Conservation (phyloP, 1,140 invertebrate genomes). For the Ooceraea biroi region DNA sequence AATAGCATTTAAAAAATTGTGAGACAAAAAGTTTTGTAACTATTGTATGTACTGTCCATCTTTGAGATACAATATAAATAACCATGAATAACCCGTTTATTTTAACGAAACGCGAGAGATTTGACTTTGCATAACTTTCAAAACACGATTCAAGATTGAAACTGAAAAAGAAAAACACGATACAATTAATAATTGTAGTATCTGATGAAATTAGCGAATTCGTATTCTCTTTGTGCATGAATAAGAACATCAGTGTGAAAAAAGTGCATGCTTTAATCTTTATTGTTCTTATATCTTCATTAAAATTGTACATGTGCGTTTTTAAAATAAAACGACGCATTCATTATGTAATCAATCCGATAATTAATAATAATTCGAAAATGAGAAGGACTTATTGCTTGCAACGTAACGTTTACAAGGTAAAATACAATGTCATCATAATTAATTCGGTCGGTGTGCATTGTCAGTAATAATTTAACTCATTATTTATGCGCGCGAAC, state of each 20-base stretch:
- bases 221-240: background rate
- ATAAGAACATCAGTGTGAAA: background rate
- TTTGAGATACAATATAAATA: background rate
- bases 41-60: background rate
- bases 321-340: slow-evolving; percentile 53
- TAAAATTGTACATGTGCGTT: slow-evolving; percentile 41
- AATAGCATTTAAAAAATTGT: background rate
- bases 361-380: slow-evolving; percentile 62
- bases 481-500: slow-evolving; percentile 57
- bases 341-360: slow-evolving; percentile 42
- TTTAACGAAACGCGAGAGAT: background rate
- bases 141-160: background rate
- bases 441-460: slow-evolving; percentile 47
- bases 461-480: slow-evolving; percentile 58
- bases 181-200: background rate
- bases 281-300: background rate
- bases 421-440: slow-evolving; percentile 61
- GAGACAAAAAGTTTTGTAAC: background rate
- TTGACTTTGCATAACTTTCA: slow-evolving; percentile 11
- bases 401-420: slow-evolving; percentile 50
- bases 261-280: slow-evolving; percentile 11
- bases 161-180: slow-evolving; percentile 8
- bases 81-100: background rate
- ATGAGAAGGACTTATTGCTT: slow-evolving; percentile 49
- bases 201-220: background rate